Base-by-base conservation (phyloP, 2,888 invertebrate species). In the Calliphora vomitoria region DNA sequence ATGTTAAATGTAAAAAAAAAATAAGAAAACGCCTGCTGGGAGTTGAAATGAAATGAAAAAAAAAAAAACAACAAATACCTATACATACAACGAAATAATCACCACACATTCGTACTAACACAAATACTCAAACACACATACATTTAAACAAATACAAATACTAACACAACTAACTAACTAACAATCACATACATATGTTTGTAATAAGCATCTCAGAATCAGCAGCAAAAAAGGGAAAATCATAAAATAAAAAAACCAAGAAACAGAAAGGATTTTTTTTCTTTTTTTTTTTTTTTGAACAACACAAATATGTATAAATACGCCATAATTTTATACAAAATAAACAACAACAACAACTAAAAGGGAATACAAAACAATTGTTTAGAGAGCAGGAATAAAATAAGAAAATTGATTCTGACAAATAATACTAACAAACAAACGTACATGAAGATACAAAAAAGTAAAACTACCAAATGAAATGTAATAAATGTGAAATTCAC, bases 21-120 rank as follows among this genome's bases (percentile, higher is more conserved):
- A 79, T 83, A 86, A 89, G 90, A 89, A 89, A 89, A 90, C 89
- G 88, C 88, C 90, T 89, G 89, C 88, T 87, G 82, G 74, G 87
- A 86, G 85, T 68, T 78, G 58, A 79, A 85, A 81, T 60, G 47
- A 82, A 79, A 41, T 76, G 76, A 68, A 85, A 86, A 76, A 84
- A 8, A 71, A 75, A 80, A 35, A 86, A 82, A 88, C 78, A 87
- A 87, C 85, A 82, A 82, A 87, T 87, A 75, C 85, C 87, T 71
- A 87, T 87, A 85, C 87, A 87, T 82, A 85, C 85, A 87, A 82
- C 68, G 15, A 75, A 80, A 87, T 87, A 87, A 87, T 87, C 85
- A 82, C 85, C 80, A 87, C 79, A 82, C 79, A 62, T 47, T 62
- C 18, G 47, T 38, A 53, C 71, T 72, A 44, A 44, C 18, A 66